These are phyloP conservation scores for Micromussa lordhowensis DNA, from an alignment of 92 coral and sea anemone genomes.

Conservation along the genomic window DNA sequence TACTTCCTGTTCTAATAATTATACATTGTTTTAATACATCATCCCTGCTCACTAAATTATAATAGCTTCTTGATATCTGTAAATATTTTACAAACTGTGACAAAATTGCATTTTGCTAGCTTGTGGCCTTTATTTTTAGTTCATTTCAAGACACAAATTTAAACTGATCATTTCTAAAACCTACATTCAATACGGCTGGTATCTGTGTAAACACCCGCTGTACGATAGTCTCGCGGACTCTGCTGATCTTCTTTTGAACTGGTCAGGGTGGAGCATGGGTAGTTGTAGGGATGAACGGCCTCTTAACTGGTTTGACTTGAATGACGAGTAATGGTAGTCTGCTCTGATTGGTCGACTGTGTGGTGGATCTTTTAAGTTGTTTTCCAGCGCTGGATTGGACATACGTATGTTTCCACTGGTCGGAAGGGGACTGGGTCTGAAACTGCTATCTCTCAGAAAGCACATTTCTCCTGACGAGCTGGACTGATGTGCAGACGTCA, in stretches of 20 bases:
- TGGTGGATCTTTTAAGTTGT: background rate
- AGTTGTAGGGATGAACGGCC: background rate
- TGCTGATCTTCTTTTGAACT: background rate
- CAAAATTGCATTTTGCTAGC: no score
- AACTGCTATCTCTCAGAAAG: background rate
- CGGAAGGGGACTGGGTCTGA: background rate
- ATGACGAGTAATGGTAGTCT: background rate
- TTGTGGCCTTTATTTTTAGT: no score
- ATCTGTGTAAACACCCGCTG: background rate
- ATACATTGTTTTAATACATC: no score
- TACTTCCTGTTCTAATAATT: no score
- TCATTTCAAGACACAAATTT: no score
- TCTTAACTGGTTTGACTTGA: background rate
- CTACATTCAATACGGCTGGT: constrained; percentile 12
- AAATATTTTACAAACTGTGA: no score
- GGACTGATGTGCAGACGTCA: background rate
- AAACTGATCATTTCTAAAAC: no score
- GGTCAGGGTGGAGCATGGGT: constrained; percentile 1
- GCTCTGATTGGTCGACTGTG: background rate
- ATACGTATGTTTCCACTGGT: background rate
- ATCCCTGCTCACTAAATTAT: no score
- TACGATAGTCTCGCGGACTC: background rate
- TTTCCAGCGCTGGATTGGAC: background rate
- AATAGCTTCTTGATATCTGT: no score
- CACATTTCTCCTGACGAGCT: background rate